These are phyloP conservation scores for Drosophila busckii DNA, from an alignment of 1,140 invertebrate genomes.

Conservation along the genomic window DNA sequence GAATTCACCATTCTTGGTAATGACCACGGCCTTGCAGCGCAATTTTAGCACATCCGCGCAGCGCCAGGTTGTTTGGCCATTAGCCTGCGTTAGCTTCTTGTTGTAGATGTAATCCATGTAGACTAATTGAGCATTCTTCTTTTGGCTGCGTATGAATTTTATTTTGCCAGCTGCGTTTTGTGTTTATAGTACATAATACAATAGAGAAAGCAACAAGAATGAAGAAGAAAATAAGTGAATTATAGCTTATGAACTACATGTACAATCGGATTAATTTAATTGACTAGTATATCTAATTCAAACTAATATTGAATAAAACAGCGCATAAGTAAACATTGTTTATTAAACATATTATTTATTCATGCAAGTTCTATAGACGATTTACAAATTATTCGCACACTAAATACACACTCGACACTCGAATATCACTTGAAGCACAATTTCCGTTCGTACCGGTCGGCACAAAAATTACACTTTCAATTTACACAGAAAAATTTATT, in stretches of 20 bases:
- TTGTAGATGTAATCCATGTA: conserved; percentile 68
- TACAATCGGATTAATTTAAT: not conserved
- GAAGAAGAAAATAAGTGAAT: conserved; percentile 15
- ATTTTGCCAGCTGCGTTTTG: conserved; percentile 30
- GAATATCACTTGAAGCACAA: too few species aligned
- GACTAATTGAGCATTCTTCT: conserved; percentile 71
- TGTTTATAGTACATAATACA: not conserved
- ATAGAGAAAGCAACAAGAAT: conserved; percentile 21
- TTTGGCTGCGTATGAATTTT: conserved; percentile 69
- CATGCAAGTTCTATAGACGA: too few species aligned
- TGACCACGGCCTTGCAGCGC: conserved; percentile 69
- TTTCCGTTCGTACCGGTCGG: too few species aligned
- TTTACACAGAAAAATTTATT: conserved; percentile 5
- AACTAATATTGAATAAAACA: too few species aligned
- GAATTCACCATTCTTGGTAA: conserved; percentile 57
- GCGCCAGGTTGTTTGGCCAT: conserved; percentile 72
- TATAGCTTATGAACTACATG: conserved; percentile 4
- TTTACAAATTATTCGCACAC: too few species aligned
- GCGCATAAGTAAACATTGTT: too few species aligned
- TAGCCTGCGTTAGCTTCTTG: conserved; percentile 71
- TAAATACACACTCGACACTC: too few species aligned
- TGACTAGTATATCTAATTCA: too few species aligned
- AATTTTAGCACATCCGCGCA: conserved; percentile 64
- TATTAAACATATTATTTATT: too few species aligned
- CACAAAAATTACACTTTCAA: too few species aligned